These are phyloP conservation scores for Melopsittacus undulatus DNA, from an alignment of 2,797 vertebrate species.

Conservation along the genomic window DNA sequence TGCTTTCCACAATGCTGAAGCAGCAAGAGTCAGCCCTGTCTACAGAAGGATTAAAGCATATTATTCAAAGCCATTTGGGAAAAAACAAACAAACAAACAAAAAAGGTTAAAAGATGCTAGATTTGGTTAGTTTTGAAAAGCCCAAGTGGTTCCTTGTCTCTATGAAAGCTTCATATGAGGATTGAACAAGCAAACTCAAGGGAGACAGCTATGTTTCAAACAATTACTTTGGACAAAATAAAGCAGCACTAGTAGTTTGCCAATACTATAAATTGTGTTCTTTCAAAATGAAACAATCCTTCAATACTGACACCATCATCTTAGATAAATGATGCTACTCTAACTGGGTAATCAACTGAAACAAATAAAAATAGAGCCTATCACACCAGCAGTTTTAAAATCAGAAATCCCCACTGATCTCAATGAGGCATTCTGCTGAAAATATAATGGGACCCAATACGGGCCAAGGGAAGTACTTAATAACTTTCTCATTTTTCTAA, in stretches of 20 bases:
- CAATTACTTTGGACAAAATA: conserved; percentile 48
- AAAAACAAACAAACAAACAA: not conserved
- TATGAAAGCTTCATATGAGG: not conserved
- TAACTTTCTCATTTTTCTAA: conserved; percentile 38
- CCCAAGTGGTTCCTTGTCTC: not conserved
- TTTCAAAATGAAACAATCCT: conserved; percentile 57
- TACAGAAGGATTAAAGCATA: not conserved
- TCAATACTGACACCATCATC: conserved; percentile 26
- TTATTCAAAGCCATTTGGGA: not conserved
- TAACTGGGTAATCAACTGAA: conserved; percentile 62
- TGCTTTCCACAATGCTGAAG: not conserved
- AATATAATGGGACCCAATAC: conserved; percentile 11
- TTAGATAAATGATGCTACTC: conserved; percentile 40
- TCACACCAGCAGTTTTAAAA: conserved; percentile 46
- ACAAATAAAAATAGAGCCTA: conserved; percentile 41
- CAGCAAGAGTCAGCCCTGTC: not conserved
- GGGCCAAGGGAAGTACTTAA: conserved; percentile 11
- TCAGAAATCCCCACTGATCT: conserved; percentile 33
- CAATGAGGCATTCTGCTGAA: conserved; percentile 29
- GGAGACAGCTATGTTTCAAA: conserved; percentile 17
- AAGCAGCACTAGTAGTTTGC: conserved; percentile 1
- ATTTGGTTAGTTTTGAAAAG: conserved; percentile 12
- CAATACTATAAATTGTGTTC: conserved; percentile 17
- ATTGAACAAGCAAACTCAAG: not conserved
- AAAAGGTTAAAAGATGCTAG: not conserved